Percentiles rank a stretch among this genome's conserved stretches.
These are phyloP conservation scores for Toxotes lorentzi DNA, from an alignment of 2,797 vertebrate species.

Conservation along the genomic window DNA sequence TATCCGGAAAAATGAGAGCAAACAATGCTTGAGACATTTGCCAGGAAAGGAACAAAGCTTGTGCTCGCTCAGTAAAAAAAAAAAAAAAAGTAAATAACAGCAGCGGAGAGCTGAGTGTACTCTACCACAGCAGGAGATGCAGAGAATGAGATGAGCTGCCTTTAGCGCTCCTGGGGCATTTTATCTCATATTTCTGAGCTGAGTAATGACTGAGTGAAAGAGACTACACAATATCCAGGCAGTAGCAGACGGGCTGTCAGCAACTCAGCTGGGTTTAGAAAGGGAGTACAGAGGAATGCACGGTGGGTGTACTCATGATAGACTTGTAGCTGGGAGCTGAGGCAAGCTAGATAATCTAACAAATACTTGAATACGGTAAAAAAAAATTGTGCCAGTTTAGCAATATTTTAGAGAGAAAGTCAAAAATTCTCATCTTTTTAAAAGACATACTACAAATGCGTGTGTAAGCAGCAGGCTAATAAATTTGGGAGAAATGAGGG, in stretches of 20 bases:
- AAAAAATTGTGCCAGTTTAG: neutral
- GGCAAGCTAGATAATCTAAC: constrained; percentile 43
- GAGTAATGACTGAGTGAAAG: constrained; percentile 68
- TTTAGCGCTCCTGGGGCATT: constrained; percentile 58
- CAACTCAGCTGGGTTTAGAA: constrained; percentile 57
- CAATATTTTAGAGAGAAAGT: too few species aligned
- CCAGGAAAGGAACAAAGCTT: constrained; percentile 28
- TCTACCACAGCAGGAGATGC: constrained; percentile 18
- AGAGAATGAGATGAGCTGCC: constrained; percentile 52
- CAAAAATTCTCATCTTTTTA: neutral
- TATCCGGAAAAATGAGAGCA: neutral
- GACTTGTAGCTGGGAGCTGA: constrained; percentile 39
- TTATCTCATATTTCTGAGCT: constrained; percentile 71
- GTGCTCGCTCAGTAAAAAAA: constrained; percentile 30
- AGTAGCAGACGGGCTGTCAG: constrained; percentile 61
- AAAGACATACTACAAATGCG: neutral
- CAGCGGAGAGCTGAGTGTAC: constrained; percentile 11
- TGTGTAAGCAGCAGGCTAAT: neutral
- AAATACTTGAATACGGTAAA: neutral
- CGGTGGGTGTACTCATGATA: constrained; percentile 13
- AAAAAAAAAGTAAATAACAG: constrained; percentile 32
- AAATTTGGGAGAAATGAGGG: constrained; percentile 16
- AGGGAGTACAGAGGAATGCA: constrained; percentile 57
- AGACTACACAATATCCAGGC: constrained; percentile 51
- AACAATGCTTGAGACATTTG: constrained; percentile 25